A percentile compares a stretch with the other conserved stretches of the same genome.
Evolutionary conservation across 2,797 vertebrate species (phyloP).

Genomic region (Valencia hispanica): DNA sequence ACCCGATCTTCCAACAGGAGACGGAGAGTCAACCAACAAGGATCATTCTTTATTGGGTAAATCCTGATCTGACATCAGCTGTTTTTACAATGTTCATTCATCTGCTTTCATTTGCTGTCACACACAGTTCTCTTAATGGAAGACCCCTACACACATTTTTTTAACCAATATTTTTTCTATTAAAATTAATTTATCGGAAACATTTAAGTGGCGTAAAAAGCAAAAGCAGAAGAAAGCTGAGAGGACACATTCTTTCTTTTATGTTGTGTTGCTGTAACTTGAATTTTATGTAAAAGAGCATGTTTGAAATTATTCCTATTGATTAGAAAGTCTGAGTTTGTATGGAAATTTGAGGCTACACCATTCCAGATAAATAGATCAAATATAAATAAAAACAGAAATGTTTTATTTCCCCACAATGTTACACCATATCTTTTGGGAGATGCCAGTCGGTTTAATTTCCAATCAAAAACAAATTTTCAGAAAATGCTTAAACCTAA

Average conservation of each 20-base stretch:
- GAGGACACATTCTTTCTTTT: too few relatives aligned
- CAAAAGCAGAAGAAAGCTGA: too few relatives aligned
- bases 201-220: too few relatives aligned
- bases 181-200: not conserved
- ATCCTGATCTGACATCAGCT: not conserved
- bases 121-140: not conserved
- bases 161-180: not conserved
- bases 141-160: not conserved
- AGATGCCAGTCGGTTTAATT: not conserved
- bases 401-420: too few relatives aligned
- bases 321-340: not conserved
- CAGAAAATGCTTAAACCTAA: not conserved
- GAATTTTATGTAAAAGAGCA: not conserved
- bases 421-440: not conserved
- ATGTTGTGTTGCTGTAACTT: not conserved
- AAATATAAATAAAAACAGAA: too few relatives aligned
- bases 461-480: not conserved
- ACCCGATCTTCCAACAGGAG: constrained; percentile 95
- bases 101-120: not conserved
- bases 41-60: constrained; percentile 91
- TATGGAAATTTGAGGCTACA: not conserved
- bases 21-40: constrained; percentile 91
- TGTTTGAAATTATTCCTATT: not conserved
- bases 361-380: not conserved
- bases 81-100: constrained; percentile 13